Conservation (phyloP, 2,888 invertebrate genomes). For the Tipula lateralis region DNA sequence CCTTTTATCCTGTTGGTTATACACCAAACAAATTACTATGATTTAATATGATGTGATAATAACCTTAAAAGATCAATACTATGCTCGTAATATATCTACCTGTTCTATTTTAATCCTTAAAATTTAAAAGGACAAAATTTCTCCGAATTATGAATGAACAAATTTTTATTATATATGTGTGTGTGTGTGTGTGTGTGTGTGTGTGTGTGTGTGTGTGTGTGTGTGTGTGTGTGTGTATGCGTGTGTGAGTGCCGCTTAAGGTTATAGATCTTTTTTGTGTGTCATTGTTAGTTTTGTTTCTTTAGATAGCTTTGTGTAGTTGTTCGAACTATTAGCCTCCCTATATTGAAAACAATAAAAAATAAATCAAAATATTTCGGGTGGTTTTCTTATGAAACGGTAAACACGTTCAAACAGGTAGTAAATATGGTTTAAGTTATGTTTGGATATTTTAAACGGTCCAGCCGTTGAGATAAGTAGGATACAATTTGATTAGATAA, state of each 20-base stretch:
- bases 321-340: neutral
- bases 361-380: constrained; percentile 24
- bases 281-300: neutral
- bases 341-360: neutral
- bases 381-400: constrained; percentile 1
- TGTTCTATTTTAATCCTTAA: neutral
- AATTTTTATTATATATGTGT: neutral
- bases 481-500: neutral
- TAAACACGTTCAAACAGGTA: constrained; percentile 1
- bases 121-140: neutral
- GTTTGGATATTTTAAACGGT: neutral
- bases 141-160: constrained; percentile 1
- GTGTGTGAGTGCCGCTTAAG: neutral
- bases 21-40: constrained; percentile 19
- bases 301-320: neutral
- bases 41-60: constrained; percentile 24
- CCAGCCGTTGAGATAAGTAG: neutral
- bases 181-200: neutral
- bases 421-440: neutral
- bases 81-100: neutral
- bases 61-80: neutral
- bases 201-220: neutral
- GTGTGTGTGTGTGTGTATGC: neutral
- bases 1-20: neutral
- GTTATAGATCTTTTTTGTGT: neutral